Base-by-base conservation (phyloP, 1,140 invertebrate genomes). In the Drosophila micromelanica region DNA sequence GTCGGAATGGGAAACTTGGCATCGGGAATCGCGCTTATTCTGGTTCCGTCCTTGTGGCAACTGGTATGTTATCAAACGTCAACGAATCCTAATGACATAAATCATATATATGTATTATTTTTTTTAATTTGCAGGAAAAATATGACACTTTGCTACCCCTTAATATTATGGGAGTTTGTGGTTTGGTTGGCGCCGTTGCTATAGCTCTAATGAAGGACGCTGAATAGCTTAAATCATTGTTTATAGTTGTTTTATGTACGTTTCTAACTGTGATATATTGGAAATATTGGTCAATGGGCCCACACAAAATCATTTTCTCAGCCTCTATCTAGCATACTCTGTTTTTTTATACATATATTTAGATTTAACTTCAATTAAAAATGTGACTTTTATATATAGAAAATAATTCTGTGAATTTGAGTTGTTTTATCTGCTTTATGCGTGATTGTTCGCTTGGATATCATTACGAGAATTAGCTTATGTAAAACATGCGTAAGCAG, bases 21-120 rank as follows among this genome's bases (percentile, higher is more conserved):
- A 12, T 95, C 95, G 2, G 95, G 95, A n/a, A 91, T 95, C 3
- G 95, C 94, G 1, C 91, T 96, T 2, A 95, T 96, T 73, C 92
- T 95, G 40, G 94, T 96, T 12, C 95, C 95, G 5, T 96, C 95
- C 80, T 91, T 96, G 60, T 96, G 95, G 95, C 93, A 94, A 81
- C 91, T 95, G 93, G 95, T 96, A 92, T 94, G 59, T 93, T 90
- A 35, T 60, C 4, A 1, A 43, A n/a, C 23, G 42, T 17, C n/a
- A 13, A 15, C 45, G n/a, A 59, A n/a, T 20, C 35, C 2, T 11
- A 55, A 13, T 45, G 49, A 63, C 38, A 37, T 17, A 2, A 40
- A 5, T 8, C 1, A 6, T 12, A 20, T 42, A 2, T 11, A 1
- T 27, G 0, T 9, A 6, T 37, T 38, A 17, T 51, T 45, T 15